Percentiles rank a stretch among this genome's conserved stretches.
Evolutionary conservation across 2,113 vertebrate species (phyloP).

Genomic region (Rhegmatorhina hoffmannsi): DNA sequence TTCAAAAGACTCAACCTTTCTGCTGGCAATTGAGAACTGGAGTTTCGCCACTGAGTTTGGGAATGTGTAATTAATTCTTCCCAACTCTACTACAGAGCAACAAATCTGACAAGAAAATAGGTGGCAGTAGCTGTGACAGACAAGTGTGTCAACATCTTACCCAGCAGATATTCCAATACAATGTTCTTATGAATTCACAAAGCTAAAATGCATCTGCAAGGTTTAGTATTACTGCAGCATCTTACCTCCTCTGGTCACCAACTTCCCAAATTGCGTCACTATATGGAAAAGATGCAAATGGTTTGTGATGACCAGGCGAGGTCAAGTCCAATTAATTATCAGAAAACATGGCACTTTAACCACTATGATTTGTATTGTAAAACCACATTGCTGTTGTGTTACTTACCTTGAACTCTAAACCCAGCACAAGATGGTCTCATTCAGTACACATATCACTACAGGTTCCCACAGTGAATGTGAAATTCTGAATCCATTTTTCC

Average conservation of each 20-base stretch:
- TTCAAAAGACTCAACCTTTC: not conserved
- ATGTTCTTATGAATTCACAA: not conserved
- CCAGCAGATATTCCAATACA: not conserved
- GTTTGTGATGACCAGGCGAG: not conserved
- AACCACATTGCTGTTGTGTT: not conserved
- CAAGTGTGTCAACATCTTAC: not conserved
- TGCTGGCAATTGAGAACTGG: not conserved
- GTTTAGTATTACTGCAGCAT: not conserved
- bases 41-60: not conserved
- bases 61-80: not conserved
- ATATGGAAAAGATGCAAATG: not conserved
- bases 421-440: not conserved
- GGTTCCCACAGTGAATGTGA: not conserved
- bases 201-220: not conserved
- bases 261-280: not conserved
- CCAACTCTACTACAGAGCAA: not conserved
- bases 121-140: not conserved
- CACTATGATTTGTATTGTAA: not conserved
- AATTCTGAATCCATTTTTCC: not conserved
- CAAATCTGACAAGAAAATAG: not conserved
- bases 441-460: not conserved
- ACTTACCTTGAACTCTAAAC: not conserved
- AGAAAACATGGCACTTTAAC: not conserved
- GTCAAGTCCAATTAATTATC: not conserved
- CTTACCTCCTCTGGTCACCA: not conserved